These are phyloP conservation scores for Seira musarum DNA, from an alignment of 2,888 invertebrate species.

Conservation along the genomic window DNA sequence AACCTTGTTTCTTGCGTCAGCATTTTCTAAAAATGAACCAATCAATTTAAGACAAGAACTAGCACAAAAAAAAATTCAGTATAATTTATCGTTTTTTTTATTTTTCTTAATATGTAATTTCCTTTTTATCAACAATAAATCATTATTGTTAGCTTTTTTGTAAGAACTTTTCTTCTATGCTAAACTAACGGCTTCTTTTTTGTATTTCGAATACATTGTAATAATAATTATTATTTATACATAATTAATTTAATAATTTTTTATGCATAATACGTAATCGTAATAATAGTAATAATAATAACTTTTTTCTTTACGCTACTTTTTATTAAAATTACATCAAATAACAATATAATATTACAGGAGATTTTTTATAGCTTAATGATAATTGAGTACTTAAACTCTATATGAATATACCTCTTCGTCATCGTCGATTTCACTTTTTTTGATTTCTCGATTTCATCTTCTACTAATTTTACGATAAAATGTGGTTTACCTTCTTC, in stretches of 20 bases:
- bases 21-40: too few relatives aligned
- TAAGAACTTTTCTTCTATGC: conserved; percentile 51
- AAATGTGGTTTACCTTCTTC: neutral
- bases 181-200: conserved; percentile 52
- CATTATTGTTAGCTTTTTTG: conserved; percentile 57
- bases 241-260: too few relatives aligned
- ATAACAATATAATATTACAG: too few relatives aligned
- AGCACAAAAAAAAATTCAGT: neutral
- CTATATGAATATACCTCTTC: conserved; percentile 33
- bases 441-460: conserved; percentile 39
- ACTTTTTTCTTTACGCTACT: neutral
- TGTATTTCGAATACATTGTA: conserved; percentile 50
- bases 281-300: conserved; percentile 28
- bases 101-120: conserved; percentile 52
- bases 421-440: conserved; percentile 36
- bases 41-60: neutral
- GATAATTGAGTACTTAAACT: conserved; percentile 54
- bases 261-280: too few relatives aligned
- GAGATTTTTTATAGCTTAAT: conserved; percentile 42
- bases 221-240: conserved; percentile 3
- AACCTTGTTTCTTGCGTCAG: too few relatives aligned
- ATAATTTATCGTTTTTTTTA: conserved; percentile 47
- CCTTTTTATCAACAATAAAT: conserved; percentile 58
- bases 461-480: neutral
- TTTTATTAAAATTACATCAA: too few relatives aligned